Conservation (phyloP, 2,113 vertebrate genomes). For the Crotophaga sulcirostris region DNA sequence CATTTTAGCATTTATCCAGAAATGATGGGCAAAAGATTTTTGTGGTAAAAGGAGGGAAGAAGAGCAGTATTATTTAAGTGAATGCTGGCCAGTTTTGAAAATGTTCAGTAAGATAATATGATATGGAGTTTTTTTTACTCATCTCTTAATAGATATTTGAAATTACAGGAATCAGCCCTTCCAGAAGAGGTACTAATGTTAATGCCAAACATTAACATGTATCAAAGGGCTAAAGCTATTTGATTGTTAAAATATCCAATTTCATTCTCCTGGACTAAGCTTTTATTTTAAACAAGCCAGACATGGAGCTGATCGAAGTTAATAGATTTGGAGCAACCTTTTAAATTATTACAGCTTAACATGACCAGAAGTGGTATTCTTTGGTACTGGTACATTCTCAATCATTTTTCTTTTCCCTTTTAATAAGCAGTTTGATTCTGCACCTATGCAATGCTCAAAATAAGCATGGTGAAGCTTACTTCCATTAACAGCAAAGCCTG, state of each 20-base stretch:
- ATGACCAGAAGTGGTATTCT: neutral
- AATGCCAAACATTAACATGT: neutral
- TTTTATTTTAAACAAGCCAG: neutral
- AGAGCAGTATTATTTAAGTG: neutral
- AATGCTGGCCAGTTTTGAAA: neutral
- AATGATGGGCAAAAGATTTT: neutral
- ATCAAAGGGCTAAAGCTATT: neutral
- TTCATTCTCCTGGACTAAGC: neutral
- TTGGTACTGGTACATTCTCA: neutral
- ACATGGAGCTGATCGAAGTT: neutral
- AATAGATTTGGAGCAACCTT: neutral
- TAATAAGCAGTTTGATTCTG: neutral
- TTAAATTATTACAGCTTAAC: neutral
- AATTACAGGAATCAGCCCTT: neutral
- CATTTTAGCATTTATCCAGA: neutral
- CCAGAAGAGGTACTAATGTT: neutral
- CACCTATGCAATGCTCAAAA: neutral
- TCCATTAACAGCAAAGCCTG: neutral
- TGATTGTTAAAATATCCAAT: neutral
- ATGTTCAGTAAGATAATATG: neutral
- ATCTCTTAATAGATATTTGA: neutral
- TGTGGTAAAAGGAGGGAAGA: neutral
- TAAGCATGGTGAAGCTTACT: neutral
- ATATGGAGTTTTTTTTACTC: rapidly evolving
- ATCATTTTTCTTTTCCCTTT: neutral